Base-by-base conservation (phyloP, 2,797 vertebrate species). In the Pseudochirops corinnae region DNA sequence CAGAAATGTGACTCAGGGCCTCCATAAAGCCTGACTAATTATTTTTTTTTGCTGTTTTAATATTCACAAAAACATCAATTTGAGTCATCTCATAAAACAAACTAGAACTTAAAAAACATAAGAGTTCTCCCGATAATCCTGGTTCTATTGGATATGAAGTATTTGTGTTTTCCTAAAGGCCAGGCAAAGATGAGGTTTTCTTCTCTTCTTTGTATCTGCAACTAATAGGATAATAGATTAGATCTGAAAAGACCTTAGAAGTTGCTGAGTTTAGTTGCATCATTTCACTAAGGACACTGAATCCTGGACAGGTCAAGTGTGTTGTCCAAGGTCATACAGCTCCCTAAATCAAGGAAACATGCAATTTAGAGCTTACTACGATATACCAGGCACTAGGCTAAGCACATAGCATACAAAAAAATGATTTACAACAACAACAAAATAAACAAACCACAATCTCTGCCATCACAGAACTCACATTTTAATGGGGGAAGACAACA, bases 11-110 rank as follows among this genome's bases (percentile, higher is more conserved):
- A 55, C 39, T 90, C 90, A 96, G 14, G 94, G 12, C 39, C 95
- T 90, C 9, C 60, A 87, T 33, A 11, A 95, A 96, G 55, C 92
- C 39, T 87, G 96, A 97, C 26, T 53, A 2, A 6, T 55, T 46
- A 46, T 95, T 82, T 26, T 46, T 46, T 1, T 95, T 97, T 97
- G 82, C 0, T 91, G 93, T 82, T 18, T 97, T 97, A 94, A 91
- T 95, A 67, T 95, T 0, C 2, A 62, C 91, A 94, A 82, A 92
- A 95, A 31, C 91, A 53, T 95, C 93, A 94, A 93, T 94, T 94
- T 95, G 97, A 93, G 92, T 92, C 91, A 29, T 24, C 91, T 91
- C 0, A 56, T 97, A 92, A 56, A 62, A 92, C 95, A 58, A 95
- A 93, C 31, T 90, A 39, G n/a, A 74, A 39, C 18, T 21, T 21